phyloP scores from a whole-genome alignment of 1,140 invertebrate genomes.

The Leptinotarsa texana region DNA sequence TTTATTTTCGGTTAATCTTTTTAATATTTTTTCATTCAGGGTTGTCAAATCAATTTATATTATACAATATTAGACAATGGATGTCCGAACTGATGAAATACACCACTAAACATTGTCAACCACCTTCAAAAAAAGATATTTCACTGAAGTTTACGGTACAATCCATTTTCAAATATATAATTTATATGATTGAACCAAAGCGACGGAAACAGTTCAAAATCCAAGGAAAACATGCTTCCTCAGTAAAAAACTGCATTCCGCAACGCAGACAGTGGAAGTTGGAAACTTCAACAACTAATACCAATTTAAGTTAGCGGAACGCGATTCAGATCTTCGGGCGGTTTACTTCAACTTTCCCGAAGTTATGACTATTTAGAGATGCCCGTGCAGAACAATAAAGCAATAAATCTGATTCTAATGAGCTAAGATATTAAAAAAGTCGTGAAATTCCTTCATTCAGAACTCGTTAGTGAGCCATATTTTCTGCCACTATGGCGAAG shows the following conservation, averaged over 20 bases:
- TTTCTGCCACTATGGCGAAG: neutral
- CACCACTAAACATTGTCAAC: no score
- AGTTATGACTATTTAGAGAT: conserved; percentile 18
- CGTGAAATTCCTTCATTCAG: conserved; percentile 7
- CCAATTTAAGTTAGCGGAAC: conserved; percentile 14
- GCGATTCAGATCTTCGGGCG: neutral
- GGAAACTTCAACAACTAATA: conserved; percentile 19
- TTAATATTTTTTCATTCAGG: no score
- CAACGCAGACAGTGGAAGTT: neutral
- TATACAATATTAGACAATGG: no score
- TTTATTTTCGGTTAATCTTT: no score
- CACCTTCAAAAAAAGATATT: no score
- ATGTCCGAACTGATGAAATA: no score
- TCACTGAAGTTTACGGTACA: no score
- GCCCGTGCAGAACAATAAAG: conserved; percentile 12
- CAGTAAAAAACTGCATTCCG: neutral
- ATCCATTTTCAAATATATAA: no score
- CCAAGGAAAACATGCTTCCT: neutral
- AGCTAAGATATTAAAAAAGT: conserved; percentile 11
- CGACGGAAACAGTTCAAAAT: neutral
- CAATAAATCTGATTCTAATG: conserved; percentile 17
- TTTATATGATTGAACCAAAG: no score
- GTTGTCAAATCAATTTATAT: no score
- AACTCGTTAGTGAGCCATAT: conserved; percentile 1
- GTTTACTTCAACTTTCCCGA: conserved; percentile 7